Evolutionary conservation across 2,888 invertebrate genomes (phyloP), one percentile per base, ranked within the genome.

Genomic region (Cabera pusaria): DNA sequence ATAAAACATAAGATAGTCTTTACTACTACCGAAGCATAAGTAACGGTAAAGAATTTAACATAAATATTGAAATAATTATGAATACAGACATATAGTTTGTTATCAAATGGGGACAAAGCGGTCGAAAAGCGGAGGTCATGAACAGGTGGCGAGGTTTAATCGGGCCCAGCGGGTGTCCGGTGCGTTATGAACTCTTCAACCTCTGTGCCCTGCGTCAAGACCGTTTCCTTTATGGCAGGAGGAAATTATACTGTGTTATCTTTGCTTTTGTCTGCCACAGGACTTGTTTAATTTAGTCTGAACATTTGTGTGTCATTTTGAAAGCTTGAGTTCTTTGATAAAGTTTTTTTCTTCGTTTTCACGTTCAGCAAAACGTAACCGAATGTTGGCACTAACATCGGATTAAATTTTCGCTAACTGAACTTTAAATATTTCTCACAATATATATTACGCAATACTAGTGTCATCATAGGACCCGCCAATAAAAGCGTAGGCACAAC

Each of bases 131-230:
- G 26, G 32, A 41, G 61, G 59, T 59, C 64, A 55, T 49, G 46
- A 56, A 62, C 62, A 60, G 60, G 62, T 64, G 64, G 36, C 51
- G n/a, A 40, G 52, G 52, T 55, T 52, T 25, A 35, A 42, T 31
- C 6, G 26, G 28, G 5, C 18, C 49, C 57, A 47, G 52, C 39
- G 43, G 47, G 50, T 42, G 49, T 39, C 53, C 53, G 56, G 66
- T 7, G 7, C 31, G 31, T 31, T 74, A 66, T 66, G 72, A 72
- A 68, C 71, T 69, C 66, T 66, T 62, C 72, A 72, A 78, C 76
- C 72, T 72, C 53, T 34, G 50, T 68, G 67, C 73, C 75, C 75
- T 67, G 52, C 50, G 50, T 58, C 55, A 61, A 70, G 59, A 61
- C 46, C 56, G 64, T 62, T 73, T 76, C 76, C 72, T 73, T 69